Evolutionary conservation across 2,113 vertebrate species (phyloP).

Genomic region (Colossoma macropomum): DNA sequence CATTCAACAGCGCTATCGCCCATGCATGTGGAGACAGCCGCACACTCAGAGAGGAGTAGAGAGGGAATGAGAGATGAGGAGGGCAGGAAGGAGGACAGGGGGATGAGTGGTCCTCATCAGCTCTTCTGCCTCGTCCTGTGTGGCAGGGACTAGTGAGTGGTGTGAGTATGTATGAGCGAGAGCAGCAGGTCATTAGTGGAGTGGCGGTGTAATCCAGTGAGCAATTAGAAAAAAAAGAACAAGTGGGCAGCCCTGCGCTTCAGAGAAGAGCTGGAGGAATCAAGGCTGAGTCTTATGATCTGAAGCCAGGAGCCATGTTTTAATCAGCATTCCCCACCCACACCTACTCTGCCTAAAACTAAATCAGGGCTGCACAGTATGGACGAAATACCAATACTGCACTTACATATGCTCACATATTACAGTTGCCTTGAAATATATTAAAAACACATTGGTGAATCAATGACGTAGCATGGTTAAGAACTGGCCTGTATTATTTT

Average conservation of each 20-base stretch:
- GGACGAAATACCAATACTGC: background rate
- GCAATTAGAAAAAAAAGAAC: slow-evolving; percentile 57
- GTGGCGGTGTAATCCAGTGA: slow-evolving; percentile 59
- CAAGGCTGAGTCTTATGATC: slow-evolving; percentile 59
- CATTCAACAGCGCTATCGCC: slow-evolving; percentile 32
- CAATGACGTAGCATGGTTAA: no score
- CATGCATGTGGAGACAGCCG: slow-evolving; percentile 14
- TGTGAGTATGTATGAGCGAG: slow-evolving; percentile 30
- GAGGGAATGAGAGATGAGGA: slow-evolving; percentile 26
- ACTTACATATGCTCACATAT: no score
- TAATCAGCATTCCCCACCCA: slow-evolving; percentile 61
- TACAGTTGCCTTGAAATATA: no score
- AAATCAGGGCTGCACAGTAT: background rate
- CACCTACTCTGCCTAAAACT: slow-evolving; percentile 22
- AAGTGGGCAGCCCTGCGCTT: slow-evolving; percentile 32
- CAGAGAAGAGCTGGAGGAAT: slow-evolving; percentile 56
- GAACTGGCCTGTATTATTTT: no score
- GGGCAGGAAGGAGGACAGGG: slow-evolving; percentile 9
- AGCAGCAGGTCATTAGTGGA: slow-evolving; percentile 59
- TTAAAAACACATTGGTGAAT: no score
- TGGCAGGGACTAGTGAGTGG: background rate
- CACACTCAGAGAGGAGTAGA: slow-evolving; percentile 25
- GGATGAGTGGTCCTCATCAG: slow-evolving; percentile 3
- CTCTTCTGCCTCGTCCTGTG: slow-evolving; percentile 10
- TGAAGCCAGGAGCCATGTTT: slow-evolving; percentile 63